Percentiles rank a stretch among this genome's conserved stretches.
phyloP scores from a whole-genome alignment of 2,888 invertebrate species.

The Heliconius ethilla region DNA sequence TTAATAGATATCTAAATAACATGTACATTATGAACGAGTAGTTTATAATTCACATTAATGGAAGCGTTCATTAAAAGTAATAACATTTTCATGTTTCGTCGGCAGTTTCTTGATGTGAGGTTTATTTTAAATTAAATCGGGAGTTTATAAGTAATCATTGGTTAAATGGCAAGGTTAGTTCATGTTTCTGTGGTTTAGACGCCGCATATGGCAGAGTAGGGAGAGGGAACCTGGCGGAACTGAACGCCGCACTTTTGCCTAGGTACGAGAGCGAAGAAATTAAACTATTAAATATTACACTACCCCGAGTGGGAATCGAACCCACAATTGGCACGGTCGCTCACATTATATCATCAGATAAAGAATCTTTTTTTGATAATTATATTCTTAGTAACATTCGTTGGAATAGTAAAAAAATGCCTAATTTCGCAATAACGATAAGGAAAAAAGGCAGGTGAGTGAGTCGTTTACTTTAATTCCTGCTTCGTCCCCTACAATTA shows the following conservation, averaged over 20 bases:
- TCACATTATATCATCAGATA: neutral
- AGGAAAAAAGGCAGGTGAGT: neutral
- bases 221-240: neutral
- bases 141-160: neutral
- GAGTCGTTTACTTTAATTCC: neutral
- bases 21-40: neutral
- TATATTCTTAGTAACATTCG: neutral
- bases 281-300: neutral
- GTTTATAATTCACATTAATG: neutral
- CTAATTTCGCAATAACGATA: conserved; percentile 1
- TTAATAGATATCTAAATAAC: neutral
- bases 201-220: no score
- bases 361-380: neutral
- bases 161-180: conserved; percentile 4
- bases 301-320: no score
- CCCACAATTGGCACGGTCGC: neutral
- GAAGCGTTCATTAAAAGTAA: neutral
- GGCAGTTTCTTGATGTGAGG: neutral
- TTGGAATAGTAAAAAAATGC: neutral
- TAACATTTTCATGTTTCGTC: conserved; percentile 14
- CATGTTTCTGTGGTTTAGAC: neutral
- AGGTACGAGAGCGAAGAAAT: neutral
- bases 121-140: neutral
- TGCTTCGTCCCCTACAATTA: no score
- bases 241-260: neutral